A percentile compares a stretch with the other conserved stretches of the same genome.
phyloP scores from a whole-genome alignment of 2,888 invertebrate genomes.

The Holacanthella duospinosa region DNA sequence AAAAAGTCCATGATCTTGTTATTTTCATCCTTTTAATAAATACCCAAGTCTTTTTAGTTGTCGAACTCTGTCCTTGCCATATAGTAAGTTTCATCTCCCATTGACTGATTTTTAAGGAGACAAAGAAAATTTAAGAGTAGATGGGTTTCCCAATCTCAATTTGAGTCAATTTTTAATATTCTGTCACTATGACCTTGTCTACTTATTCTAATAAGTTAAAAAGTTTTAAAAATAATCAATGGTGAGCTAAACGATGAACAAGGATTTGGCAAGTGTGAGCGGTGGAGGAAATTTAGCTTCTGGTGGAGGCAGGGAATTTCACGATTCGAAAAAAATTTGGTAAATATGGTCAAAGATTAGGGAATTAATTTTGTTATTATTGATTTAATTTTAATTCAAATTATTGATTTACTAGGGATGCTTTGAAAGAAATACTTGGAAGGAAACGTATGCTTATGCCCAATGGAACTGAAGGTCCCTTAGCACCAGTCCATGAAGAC shows the following conservation, averaged over 20 bases:
- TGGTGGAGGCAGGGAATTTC: neutral
- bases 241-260: neutral
- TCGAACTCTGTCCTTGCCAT: no score
- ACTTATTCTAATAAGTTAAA: no score
- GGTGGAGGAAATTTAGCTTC: neutral
- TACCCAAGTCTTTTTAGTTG: no score
- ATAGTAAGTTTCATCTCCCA: no score
- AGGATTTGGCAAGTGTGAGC: neutral
- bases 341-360: neutral
- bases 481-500: slow-evolving; percentile 21
- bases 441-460: neutral
- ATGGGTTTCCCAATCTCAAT: no score
- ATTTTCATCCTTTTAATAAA: no score
- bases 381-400: neutral
- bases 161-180: no score
- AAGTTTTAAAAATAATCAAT: neutral
- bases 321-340: slow-evolving; percentile 12
- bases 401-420: slow-evolving; percentile 1
- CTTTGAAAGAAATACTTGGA: slow-evolving; percentile 5
- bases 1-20: no score
- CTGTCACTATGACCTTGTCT: no score
- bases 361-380: neutral
- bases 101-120: no score
- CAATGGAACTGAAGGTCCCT: neutral
- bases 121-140: no score